These are phyloP conservation scores for Geococcyx californianus DNA, from an alignment of 2,113 vertebrate species.

Conservation along the genomic window DNA sequence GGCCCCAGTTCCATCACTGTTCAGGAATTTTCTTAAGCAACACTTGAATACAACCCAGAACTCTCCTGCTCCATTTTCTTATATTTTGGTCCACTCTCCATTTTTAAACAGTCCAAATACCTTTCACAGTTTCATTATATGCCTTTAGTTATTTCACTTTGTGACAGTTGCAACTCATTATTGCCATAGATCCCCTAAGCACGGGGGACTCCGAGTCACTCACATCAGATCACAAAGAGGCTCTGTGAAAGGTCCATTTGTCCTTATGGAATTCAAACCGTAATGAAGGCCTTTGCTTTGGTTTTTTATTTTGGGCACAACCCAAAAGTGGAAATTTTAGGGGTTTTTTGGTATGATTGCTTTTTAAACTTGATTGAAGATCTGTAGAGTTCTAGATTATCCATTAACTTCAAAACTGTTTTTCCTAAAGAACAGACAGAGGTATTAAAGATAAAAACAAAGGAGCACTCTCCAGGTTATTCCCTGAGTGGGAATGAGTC, in stretches of 20 bases:
- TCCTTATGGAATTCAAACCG: not conserved
- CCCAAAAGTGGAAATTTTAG: not conserved
- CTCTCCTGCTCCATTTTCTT: not conserved
- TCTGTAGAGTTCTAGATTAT: not conserved
- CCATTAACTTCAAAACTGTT: not conserved
- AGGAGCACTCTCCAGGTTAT: not conserved
- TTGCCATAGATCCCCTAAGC: not conserved
- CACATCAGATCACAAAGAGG: not conserved
- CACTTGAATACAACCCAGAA: not conserved
- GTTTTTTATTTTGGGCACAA: not conserved
- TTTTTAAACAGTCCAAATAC: not conserved
- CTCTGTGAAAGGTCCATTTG: not conserved
- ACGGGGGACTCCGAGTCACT: not conserved
- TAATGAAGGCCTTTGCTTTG: not conserved
- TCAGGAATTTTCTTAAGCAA: not conserved
- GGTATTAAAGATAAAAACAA: not conserved
- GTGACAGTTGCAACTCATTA: not conserved
- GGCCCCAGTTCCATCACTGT: not conserved
- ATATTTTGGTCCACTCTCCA: not conserved
- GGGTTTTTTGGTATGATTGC: not conserved
- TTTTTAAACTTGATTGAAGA: slow-evolving; percentile 3
- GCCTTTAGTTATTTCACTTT: not conserved
- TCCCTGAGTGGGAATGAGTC: not conserved
- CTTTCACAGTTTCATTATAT: not conserved
- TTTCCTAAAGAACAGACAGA: not conserved